phyloP scores from a whole-genome alignment of 2,797 vertebrate species.

The Tragelaphus eurycerus region DNA sequence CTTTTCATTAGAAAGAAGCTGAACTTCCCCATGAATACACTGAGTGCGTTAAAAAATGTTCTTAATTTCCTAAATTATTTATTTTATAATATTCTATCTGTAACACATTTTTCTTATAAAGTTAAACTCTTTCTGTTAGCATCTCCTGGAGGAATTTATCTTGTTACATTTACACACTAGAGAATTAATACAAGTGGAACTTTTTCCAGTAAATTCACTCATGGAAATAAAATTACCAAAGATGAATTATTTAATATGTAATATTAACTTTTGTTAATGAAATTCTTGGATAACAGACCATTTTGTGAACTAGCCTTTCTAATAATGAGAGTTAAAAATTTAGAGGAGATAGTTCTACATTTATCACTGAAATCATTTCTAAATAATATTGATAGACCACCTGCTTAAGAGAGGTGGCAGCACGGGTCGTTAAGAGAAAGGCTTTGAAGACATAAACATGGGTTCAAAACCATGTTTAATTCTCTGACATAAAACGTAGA shows the following conservation, averaged over 20 bases:
- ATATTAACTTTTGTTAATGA: not conserved
- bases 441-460: not conserved
- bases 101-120: not conserved
- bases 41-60: not conserved
- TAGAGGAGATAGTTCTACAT: not conserved
- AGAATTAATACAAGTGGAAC: not conserved
- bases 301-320: not conserved
- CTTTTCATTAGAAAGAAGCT: not conserved
- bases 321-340: not conserved
- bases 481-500: not conserved
- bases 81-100: not conserved
- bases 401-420: not conserved
- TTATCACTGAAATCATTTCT: not conserved
- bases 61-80: constrained; percentile 6
- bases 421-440: not conserved
- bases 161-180: not conserved
- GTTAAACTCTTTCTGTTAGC: not conserved
- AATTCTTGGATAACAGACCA: not conserved
- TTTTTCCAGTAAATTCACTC: constrained; percentile 33
- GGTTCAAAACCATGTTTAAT: not conserved
- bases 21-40: not conserved
- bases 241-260: not conserved
- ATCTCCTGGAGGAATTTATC: not conserved
- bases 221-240: not conserved
- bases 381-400: not conserved